Base-by-base conservation (phyloP, 2,888 invertebrate species). In the Holacanthella duospinosa region DNA sequence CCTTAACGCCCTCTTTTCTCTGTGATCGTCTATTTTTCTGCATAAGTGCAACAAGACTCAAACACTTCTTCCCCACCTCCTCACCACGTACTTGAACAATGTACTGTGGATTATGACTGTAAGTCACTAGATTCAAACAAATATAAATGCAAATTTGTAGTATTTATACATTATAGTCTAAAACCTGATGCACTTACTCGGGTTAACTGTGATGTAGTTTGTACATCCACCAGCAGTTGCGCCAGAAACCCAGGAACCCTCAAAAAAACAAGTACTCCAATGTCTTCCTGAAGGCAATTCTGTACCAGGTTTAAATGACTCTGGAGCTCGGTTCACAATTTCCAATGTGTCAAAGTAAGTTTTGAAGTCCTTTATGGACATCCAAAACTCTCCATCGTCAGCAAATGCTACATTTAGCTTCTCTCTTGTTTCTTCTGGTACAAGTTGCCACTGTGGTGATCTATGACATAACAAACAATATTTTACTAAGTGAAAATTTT, bases 171-270 rank as follows among this genome's bases (percentile, higher is more conserved):
- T n/a, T n/a, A 43, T n/a, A 12, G n/a, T 43, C n/a, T 12, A 43
- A 43, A 12, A 43, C n/a, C n/a, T 43, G 12, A 12, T 43, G 12
- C 43, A 43, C 24, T 26, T 25, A 55, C 56, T 55, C 28, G 54
- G 27, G 19, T 29, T 44, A 29, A 48, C 24, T n/a, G n/a, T n/a
- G 68, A 88, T 77, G 75, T 82, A 93, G 79, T 97, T 97, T 75
- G 95, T 84, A 79, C 97, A 97, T 1, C 97, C 97, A 48, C 97
- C 97, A 16, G 96, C 96, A 0, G 93, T 93, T 1, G 91, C 89
- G 71, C 89, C 86, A 73, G 86, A 80, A 2, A 89, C 87, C 97
- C 96, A 97, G 76, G 89, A 88, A 1, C 94, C 95, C 75, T 93
- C 90, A 74, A 88, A 93, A 61, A 89, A 87, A 9, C 89, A 89